Percentiles rank a stretch among this genome's conserved stretches.
Evolutionary conservation across 2,888 invertebrate species (phyloP).

Genomic region (Andrena haemorrhoa): DNA sequence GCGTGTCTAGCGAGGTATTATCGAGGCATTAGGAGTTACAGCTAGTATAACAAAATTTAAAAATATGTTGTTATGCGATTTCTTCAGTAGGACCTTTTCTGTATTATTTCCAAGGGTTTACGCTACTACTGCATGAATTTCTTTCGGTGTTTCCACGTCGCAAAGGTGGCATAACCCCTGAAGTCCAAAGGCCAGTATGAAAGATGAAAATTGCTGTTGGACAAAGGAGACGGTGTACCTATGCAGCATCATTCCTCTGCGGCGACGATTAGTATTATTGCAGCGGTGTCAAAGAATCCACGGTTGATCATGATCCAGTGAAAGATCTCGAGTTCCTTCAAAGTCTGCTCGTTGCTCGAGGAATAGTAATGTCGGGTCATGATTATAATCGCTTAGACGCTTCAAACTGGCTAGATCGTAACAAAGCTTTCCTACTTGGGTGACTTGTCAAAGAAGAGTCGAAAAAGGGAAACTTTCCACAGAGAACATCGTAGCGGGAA

Average conservation of each 20-base stretch:
- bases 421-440: slow-evolving; percentile 6
- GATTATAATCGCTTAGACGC: slow-evolving; percentile 16
- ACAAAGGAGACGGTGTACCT: neutral
- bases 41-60: too few species aligned
- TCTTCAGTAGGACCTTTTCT: neutral
- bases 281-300: neutral
- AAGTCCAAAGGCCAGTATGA: neutral
- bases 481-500: neutral
- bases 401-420: neutral
- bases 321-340: slow-evolving; percentile 1
- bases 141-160: neutral
- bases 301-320: neutral
- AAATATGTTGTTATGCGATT: too few species aligned
- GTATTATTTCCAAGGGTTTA: neutral
- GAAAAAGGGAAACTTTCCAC: neutral
- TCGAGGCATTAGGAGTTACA: too few species aligned
- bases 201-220: neutral
- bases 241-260: too few species aligned
- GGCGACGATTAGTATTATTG: slow-evolving; percentile 9
- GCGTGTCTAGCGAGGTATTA: too few species aligned
- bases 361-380: slow-evolving; percentile 2
- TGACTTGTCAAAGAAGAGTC: slow-evolving; percentile 20
- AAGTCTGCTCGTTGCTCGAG: slow-evolving; percentile 4
- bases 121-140: too few species aligned
- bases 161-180: neutral